Conservation (phyloP, 37 sponge, comb jelly and placozoan genomes). For the Tethya wilhelma region DNA sequence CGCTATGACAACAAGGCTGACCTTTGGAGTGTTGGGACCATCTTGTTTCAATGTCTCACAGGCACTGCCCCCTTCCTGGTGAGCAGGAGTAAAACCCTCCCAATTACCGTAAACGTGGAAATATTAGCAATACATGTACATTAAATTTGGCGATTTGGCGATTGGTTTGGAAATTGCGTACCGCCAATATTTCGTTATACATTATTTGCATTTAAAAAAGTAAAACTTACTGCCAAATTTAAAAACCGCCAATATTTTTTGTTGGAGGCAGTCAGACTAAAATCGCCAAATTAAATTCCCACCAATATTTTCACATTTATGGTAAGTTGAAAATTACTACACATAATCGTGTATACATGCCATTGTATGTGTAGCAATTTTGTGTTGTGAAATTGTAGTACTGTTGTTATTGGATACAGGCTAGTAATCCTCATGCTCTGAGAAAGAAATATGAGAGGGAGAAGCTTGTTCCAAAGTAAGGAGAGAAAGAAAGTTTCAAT, state of each 20-base stretch:
- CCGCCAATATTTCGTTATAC: too few species aligned
- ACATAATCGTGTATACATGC: too few species aligned
- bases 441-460: conserved; percentile 72
- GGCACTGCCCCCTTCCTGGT: conserved; percentile 92
- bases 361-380: too few species aligned
- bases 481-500: background rate
- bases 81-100: conserved; percentile 5
- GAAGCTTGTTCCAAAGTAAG: conserved; percentile 65
- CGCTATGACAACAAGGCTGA: conserved; percentile 90
- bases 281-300: too few species aligned
- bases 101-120: background rate
- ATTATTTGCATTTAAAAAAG: too few species aligned
- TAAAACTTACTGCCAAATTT: too few species aligned
- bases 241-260: too few species aligned
- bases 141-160: too few species aligned
- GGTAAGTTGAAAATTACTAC: too few species aligned
- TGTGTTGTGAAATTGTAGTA: background rate
- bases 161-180: too few species aligned
- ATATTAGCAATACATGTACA: background rate
- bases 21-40: conserved; percentile 97
- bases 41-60: conserved; percentile 92
- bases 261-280: too few species aligned
- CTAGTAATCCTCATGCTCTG: conserved; percentile 74
- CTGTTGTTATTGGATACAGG: conserved; percentile 17
- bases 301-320: too few species aligned